A percentile compares a stretch with the other conserved stretches of the same genome.
Evolutionary conservation across 2,888 invertebrate species (phyloP).

Genomic region (Aproaerema taeniolella): DNA sequence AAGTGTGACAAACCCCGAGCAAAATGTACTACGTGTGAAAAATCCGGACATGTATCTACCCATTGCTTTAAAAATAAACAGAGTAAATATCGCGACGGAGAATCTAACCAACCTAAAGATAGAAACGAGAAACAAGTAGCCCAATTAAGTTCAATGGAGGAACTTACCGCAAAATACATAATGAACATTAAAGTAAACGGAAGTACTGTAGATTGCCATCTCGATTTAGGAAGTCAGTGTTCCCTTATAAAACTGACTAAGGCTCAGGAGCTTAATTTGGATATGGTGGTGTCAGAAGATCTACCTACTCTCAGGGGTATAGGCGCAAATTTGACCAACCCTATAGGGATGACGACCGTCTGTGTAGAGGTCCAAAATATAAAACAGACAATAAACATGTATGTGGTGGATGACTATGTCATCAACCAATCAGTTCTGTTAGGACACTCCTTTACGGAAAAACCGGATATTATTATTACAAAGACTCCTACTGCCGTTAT

Average conservation of each 20-base stretch:
- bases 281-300: not conserved
- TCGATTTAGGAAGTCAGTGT: not conserved
- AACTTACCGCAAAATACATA: not conserved
- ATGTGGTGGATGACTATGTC: no score
- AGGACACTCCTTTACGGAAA: constrained; percentile 18
- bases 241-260: not conserved
- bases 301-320: not conserved
- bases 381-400: constrained; percentile 15
- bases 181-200: not conserved
- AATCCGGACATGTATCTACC: not conserved
- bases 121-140: not conserved
- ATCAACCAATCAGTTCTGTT: no score
- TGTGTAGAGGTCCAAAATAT: constrained; percentile 20
- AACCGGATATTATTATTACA: constrained; percentile 3
- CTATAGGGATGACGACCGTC: constrained; percentile 15
- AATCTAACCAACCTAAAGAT: not conserved
- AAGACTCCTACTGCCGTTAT: constrained; percentile 12
- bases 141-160: not conserved
- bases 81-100: not conserved
- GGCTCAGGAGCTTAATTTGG: not conserved
- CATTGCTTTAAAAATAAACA: constrained; percentile 7
- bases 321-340: constrained; percentile 12
- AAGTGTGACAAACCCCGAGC: constrained; percentile 9
- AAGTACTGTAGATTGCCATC: no score
- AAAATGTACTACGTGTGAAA: constrained; percentile 6